Conservation (phyloP, 2,113 vertebrate genomes). For the Brevimyrus niger region DNA sequence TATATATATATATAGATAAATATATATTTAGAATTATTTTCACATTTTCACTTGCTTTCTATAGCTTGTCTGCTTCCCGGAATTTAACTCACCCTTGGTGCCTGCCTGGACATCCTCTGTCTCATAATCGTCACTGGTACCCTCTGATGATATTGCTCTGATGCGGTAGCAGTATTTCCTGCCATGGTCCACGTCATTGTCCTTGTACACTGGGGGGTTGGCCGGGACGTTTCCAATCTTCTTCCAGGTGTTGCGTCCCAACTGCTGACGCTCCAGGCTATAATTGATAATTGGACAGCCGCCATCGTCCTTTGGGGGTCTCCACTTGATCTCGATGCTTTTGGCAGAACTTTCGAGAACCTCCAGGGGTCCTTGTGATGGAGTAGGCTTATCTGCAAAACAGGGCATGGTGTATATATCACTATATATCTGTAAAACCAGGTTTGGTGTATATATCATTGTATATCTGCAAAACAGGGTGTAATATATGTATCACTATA, state of each 20-base stretch:
- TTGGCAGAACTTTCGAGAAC: conserved; percentile 56
- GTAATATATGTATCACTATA: neutral
- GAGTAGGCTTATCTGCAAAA: conserved; percentile 68
- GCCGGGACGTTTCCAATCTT: conserved; percentile 63
- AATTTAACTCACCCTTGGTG: conserved; percentile 63
- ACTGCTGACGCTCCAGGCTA: conserved; percentile 69
- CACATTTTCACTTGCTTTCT: neutral
- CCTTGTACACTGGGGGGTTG: conserved; percentile 60
- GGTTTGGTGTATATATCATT: neutral
- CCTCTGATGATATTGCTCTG: conserved; percentile 68
- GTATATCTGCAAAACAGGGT: conserved; percentile 21
- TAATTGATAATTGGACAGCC: conserved; percentile 70
- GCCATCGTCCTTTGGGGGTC: conserved; percentile 70
- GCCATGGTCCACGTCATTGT: conserved; percentile 69
- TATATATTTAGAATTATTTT: neutral
- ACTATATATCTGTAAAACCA: neutral
- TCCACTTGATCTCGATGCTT: conserved; percentile 70
- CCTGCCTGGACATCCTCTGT: conserved; percentile 74
- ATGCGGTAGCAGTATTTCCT: conserved; percentile 77
- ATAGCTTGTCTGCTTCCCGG: neutral
- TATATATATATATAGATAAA: neutral
- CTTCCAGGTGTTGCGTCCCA: conserved; percentile 76
- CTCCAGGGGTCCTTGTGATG: conserved; percentile 76
- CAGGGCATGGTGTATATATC: neutral
- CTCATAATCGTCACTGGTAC: conserved; percentile 68